These are phyloP conservation scores for Luehdorfia chinensis DNA, from an alignment of 1,140 invertebrate species.

Conservation along the genomic window DNA sequence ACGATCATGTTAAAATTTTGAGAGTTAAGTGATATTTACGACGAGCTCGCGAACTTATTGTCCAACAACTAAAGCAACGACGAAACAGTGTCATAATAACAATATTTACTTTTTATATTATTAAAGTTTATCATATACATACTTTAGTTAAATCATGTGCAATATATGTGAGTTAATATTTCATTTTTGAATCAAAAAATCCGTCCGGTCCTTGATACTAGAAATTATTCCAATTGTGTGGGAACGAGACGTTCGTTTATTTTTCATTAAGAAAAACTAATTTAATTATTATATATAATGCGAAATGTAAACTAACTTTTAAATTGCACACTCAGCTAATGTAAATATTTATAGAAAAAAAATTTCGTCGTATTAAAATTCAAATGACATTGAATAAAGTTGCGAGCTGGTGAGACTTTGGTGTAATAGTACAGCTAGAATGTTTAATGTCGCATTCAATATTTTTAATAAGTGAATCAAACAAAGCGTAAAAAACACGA, in stretches of 20 bases:
- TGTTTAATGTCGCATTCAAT: neutral
- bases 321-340: no score
- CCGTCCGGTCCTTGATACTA: constrained; percentile 8
- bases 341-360: no score
- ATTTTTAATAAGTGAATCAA: neutral
- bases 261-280: neutral
- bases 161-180: constrained; percentile 4
- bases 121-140: neutral
- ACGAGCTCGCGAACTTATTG: constrained; percentile 25
- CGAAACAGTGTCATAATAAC: neutral
- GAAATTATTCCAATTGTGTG: constrained; percentile 2
- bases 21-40: constrained; percentile 35
- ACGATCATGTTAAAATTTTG: constrained; percentile 69
- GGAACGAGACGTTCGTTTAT: neutral
- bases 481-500: no score
- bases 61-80: neutral
- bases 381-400: neutral
- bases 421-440: neutral
- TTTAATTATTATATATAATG: neutral
- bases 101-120: neutral
- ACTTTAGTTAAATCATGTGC: neutral
- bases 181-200: no score
- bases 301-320: neutral
- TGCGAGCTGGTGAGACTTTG: constrained; percentile 22
- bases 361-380: no score